Evolutionary conservation across 2,113 vertebrate genomes (phyloP), one percentile per base, ranked within the genome.

Genomic region (Dipodomys stephensi): DNA sequence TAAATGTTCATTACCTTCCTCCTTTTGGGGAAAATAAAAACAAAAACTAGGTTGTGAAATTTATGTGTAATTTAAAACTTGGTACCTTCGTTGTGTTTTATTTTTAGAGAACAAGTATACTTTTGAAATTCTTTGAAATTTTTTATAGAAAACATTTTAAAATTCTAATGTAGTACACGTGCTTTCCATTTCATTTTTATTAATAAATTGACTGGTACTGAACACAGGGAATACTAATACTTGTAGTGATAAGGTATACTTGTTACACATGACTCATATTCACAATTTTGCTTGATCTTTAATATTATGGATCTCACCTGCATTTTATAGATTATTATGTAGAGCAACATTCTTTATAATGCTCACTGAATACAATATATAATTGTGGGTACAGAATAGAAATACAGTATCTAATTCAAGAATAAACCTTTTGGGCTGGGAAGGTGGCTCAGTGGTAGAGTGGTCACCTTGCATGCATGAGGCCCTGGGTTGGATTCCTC

Each of bases 31-130:
- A 72, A 92, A 83, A 39, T 28, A 57, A 90, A 95, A 87, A 46
- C 18, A 76, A 92, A 93, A 90, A 39, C 7, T 27, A 95, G 44
- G 20, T 27, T 28, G 46, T 87, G 35, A 64, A 86, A 93, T 95
- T 78, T 92, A 44, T 94, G 27, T 85, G 49, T 91, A n/a, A 79
- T 28, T 76, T 96, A 83, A 95, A 94, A 83, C 83, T 90, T 91
- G 49, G 20, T 86, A 76, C 35, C 60, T 94, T 93, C 86, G 20
- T 27, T 4, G 12, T 57, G 12, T 53, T 76, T 53, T 49, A 71
- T 77, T 79, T 90, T 77, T 77, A 53, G 25, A 79, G 62, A 87
- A 35, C 73, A 74, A 25, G 13, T 82, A 28, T 95, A 62, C 76
- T 86, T 95, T 92, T 72, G 30, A 9, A 93, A 86, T 82, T 90